Conservation (phyloP, 2,888 invertebrate species). For the Tupiocoris notatus region DNA sequence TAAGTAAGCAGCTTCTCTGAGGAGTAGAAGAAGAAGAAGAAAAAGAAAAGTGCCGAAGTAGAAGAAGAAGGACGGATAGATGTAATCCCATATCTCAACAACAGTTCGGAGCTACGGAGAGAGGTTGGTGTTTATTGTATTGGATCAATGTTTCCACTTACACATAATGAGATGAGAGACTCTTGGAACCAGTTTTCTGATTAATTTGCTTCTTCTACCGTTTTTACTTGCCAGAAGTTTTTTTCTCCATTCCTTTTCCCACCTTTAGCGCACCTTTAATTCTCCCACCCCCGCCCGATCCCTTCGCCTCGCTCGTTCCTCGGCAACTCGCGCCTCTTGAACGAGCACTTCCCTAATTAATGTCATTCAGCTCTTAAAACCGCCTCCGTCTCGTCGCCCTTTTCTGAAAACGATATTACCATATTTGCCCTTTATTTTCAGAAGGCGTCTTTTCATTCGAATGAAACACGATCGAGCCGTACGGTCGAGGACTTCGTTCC, state of each 20-base stretch:
- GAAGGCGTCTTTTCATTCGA: background rate
- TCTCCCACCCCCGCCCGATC: background rate
- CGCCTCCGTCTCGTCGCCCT: background rate
- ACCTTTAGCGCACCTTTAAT: background rate
- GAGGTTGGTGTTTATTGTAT: conserved; percentile 46
- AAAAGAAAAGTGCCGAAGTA: background rate
- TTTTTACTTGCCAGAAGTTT: conserved; percentile 6
- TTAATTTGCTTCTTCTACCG: conserved; percentile 32
- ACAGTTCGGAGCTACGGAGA: conserved; percentile 43
- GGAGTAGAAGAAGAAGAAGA: conserved; percentile 26
- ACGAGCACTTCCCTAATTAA: conserved; percentile 41
- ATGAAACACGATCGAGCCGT: conserved; percentile 5
- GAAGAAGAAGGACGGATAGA: conserved; percentile 41
- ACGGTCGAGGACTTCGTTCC: background rate
- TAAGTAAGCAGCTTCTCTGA: conserved; percentile 45
- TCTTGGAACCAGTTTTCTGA: conserved; percentile 41
- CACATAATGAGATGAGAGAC: conserved; percentile 47
- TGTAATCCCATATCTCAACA: conserved; percentile 48
- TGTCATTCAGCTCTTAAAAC: conserved; percentile 34
- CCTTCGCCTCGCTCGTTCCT: conserved; percentile 8
- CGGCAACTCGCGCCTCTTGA: conserved; percentile 8
- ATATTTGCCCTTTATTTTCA: conserved; percentile 1
- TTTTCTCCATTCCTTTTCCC: conserved; percentile 19
- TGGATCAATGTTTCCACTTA: conserved; percentile 48
- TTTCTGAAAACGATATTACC: conserved; percentile 8